Evolutionary conservation across 2,888 invertebrate species (phyloP).

Genomic region (Platerodrilus igneus): DNA sequence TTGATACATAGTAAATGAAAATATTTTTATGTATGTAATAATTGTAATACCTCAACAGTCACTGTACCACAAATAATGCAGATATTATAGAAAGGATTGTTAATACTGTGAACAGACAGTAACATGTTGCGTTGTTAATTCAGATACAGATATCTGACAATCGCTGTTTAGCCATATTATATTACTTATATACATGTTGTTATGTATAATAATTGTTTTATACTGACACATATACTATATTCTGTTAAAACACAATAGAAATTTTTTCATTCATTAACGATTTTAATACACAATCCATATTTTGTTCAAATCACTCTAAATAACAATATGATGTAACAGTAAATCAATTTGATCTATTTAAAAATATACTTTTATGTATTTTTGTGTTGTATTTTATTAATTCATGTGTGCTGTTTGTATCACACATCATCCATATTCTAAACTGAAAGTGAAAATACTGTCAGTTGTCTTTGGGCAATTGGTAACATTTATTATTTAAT

Average conservation of each 20-base stretch:
- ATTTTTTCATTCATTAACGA: constrained; percentile 19
- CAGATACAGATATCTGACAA: constrained; percentile 24
- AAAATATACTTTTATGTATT: constrained; percentile 17
- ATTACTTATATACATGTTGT: constrained; percentile 24
- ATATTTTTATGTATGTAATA: constrained; percentile 31
- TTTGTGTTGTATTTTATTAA: no score
- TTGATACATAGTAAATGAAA: no score
- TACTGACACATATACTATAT: constrained; percentile 25
- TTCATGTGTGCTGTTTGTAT: no score
- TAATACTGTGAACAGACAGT: constrained; percentile 17
- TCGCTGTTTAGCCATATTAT: constrained; percentile 25
- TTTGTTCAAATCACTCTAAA: constrained; percentile 21
- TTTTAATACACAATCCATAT: constrained; percentile 23
- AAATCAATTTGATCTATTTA: constrained; percentile 20
- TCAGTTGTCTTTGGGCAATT: no score
- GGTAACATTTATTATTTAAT: no score
- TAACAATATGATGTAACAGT: constrained; percentile 22
- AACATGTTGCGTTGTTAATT: constrained; percentile 22
- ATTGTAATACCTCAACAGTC: constrained; percentile 43
- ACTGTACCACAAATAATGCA: constrained; percentile 38
- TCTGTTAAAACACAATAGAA: constrained; percentile 20
- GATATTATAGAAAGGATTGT: constrained; percentile 24
- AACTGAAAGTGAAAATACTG: no score
- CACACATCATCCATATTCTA: no score
- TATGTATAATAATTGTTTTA: constrained; percentile 25